Conservation (phyloP, 2,888 invertebrate species). For the Gortyna flavago region DNA sequence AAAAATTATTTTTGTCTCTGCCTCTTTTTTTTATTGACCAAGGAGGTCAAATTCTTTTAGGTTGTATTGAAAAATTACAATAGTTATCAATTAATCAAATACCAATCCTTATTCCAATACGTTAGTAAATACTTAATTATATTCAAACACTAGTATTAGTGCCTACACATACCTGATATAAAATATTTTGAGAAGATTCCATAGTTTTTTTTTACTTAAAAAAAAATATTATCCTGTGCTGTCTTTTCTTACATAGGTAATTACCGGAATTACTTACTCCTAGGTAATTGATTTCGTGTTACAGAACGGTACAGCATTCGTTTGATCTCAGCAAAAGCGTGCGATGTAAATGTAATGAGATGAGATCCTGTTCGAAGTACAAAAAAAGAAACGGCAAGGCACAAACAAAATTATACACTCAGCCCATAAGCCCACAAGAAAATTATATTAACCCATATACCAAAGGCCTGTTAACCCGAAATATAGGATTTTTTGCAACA, state of each 20-base stretch:
- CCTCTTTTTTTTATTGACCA: neutral
- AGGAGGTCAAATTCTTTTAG: neutral
- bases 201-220: neutral
- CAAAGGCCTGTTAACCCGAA: constrained; percentile 57
- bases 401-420: constrained; percentile 58
- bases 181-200: neutral
- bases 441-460: constrained; percentile 64
- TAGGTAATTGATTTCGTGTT: neutral
- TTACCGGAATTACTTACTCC: neutral
- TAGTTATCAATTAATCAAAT: neutral
- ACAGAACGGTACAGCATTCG: constrained; percentile 2
- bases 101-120: no score
- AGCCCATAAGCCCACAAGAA: constrained; percentile 58
- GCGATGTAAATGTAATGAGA: constrained; percentile 51
- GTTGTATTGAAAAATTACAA: neutral
- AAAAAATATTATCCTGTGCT: no score
- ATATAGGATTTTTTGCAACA: constrained; percentile 74
- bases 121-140: neutral
- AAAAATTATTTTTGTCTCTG: constrained; percentile 10
- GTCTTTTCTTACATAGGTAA: neutral
- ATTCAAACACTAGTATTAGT: neutral
- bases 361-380: constrained; percentile 39
- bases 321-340: constrained; percentile 39
- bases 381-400: constrained; percentile 41
- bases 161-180: no score